A percentile compares a stretch with the other conserved stretches of the same genome.
Evolutionary conservation across 2,113 vertebrate species (phyloP).

Genomic region (Caranx melampygus): DNA sequence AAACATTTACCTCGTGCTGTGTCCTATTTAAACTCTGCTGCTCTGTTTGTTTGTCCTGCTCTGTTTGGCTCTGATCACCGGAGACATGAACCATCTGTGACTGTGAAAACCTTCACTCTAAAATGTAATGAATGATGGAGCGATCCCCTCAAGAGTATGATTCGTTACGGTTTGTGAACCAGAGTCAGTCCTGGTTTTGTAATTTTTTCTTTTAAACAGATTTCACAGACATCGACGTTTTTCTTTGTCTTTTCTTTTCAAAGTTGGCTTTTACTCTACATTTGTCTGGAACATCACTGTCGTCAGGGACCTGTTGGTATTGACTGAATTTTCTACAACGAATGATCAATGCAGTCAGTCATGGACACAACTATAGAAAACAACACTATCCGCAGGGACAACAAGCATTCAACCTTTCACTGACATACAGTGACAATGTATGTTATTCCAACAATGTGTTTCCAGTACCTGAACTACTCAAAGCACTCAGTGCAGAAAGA

Average conservation of each 20-base stretch:
- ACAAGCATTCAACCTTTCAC: background rate
- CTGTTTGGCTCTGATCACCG: conserved; percentile 18
- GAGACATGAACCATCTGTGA: conserved; percentile 39
- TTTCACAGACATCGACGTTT: background rate
- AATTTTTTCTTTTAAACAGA: background rate
- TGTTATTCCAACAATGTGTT: background rate
- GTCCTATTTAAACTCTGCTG: conserved; percentile 12
- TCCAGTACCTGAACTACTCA: no score
- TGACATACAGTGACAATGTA: background rate
- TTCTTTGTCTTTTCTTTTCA: no score
- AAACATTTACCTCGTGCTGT: background rate
- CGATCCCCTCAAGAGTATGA: background rate
- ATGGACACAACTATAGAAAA: background rate
- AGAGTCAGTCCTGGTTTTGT: background rate
- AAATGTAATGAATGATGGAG: background rate
- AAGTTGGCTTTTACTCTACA: no score
- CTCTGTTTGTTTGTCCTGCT: conserved; percentile 3
- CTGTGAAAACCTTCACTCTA: conserved; percentile 14
- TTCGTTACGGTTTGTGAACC: conserved; percentile 13
- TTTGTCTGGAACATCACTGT: background rate
- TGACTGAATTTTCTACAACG: background rate
- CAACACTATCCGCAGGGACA: background rate
- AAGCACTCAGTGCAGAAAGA: no score
- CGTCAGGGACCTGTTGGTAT: background rate
- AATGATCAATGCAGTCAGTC: background rate